These are phyloP conservation scores for Ligdia adustata DNA, from an alignment of 2,888 invertebrate species.

Conservation along the genomic window DNA sequence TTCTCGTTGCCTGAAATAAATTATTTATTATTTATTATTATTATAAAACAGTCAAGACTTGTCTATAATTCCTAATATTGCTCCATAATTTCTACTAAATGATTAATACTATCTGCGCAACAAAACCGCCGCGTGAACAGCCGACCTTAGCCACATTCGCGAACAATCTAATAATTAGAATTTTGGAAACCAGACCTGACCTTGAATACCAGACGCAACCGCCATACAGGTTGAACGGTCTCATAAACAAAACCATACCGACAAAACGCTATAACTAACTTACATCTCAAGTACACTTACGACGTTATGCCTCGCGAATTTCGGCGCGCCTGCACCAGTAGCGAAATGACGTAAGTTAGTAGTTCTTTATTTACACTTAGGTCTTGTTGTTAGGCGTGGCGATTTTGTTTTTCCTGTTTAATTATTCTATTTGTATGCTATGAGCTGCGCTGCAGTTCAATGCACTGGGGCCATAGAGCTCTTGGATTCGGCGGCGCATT, in stretches of 20 bases:
- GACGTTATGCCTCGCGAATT: not conserved
- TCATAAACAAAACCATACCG: not conserved
- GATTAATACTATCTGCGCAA: too few relatives aligned
- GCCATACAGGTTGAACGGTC: conserved; percentile 18
- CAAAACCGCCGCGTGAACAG: conserved; percentile 1
- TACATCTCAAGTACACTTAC: not conserved
- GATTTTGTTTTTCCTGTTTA: conserved; percentile 28
- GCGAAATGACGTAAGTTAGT: conserved; percentile 24
- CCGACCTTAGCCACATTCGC: conserved; percentile 2
- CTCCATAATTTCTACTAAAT: too few relatives aligned
- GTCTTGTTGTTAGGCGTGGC: conserved; percentile 33
- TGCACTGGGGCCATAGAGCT: conserved; percentile 36
- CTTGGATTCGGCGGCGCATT: conserved; percentile 37
- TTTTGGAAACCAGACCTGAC: conserved; percentile 22
- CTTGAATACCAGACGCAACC: conserved; percentile 18
- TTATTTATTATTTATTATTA: too few relatives aligned
- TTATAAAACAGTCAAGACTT: too few relatives aligned
- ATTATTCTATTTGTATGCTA: conserved; percentile 54
- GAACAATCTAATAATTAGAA: conserved; percentile 20
- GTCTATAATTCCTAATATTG: too few relatives aligned
- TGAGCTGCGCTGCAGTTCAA: conserved; percentile 45
- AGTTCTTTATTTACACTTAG: conserved; percentile 34
- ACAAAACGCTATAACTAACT: conserved; percentile 7
- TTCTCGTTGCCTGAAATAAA: too few relatives aligned
- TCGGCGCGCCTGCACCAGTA: not conserved